A percentile compares a stretch with the other conserved stretches of the same genome.
Conservation (phyloP, 2,113 vertebrate species). For the Cololabis saira region DNA sequence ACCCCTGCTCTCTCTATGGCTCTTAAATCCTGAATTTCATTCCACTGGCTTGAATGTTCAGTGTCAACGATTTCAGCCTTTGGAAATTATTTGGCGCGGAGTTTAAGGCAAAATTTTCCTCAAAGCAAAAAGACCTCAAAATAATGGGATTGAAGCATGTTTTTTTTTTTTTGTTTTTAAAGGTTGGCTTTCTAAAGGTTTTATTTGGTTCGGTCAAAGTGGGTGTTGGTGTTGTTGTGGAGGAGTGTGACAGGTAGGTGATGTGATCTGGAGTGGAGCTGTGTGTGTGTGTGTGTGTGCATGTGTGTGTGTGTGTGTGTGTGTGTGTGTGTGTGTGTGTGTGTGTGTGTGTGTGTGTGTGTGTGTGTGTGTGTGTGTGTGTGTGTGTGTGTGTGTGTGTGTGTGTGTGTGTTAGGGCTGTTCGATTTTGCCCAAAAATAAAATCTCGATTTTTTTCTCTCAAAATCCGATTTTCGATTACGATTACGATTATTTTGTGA, state of each 20-base stretch:
- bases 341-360: constrained; percentile 68
- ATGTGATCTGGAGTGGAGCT: constrained; percentile 56
- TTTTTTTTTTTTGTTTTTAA: background rate
- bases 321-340: constrained; percentile 69
- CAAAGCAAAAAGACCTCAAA: background rate
- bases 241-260: constrained; percentile 64
- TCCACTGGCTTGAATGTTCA: constrained; percentile 51
- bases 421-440: too few relatives aligned
- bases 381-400: constrained; percentile 65
- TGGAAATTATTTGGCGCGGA: constrained; percentile 24
- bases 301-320: constrained; percentile 63
- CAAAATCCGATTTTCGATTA: too few relatives aligned
- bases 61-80: constrained; percentile 47
- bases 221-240: constrained; percentile 38
- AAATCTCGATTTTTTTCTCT: too few relatives aligned
- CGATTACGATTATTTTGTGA: too few relatives aligned
- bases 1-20: constrained; percentile 48
- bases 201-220: constrained; percentile 35
- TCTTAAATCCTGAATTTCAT: constrained; percentile 68
- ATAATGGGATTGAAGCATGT: background rate
- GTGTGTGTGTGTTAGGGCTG: too few relatives aligned
- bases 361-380: constrained; percentile 69
- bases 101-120: constrained; percentile 10
- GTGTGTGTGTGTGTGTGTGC: constrained; percentile 58
- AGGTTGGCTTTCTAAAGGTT: constrained; percentile 4